A percentile compares a stretch with the other conserved stretches of the same genome.
phyloP scores from a whole-genome alignment of 2,888 invertebrate genomes.

The Caenorhabditis angaria region DNA sequence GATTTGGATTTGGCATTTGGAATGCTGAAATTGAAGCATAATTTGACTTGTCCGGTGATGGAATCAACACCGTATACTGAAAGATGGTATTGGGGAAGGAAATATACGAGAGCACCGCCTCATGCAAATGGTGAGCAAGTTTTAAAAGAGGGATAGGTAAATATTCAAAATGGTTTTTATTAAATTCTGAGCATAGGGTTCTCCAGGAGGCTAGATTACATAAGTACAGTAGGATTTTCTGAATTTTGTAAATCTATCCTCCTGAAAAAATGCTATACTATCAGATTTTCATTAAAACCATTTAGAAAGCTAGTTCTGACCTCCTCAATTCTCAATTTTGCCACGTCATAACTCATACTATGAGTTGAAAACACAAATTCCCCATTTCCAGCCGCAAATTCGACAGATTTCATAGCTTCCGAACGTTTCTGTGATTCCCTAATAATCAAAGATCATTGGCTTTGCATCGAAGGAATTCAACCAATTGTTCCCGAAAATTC shows the following conservation, averaged over 20 bases:
- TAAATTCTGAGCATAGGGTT: too few relatives aligned
- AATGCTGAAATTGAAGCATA: slow-evolving; percentile 14
- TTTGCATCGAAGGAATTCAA: slow-evolving; percentile 33
- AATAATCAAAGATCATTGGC: slow-evolving; percentile 36
- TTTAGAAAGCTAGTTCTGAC: too few relatives aligned
- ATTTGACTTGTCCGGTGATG: slow-evolving; percentile 16
- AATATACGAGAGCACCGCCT: background rate
- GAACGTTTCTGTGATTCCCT: slow-evolving; percentile 28
- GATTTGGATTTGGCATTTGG: slow-evolving; percentile 25
- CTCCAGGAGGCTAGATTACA: too few relatives aligned
- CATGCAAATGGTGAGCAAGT: background rate
- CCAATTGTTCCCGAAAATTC: slow-evolving; percentile 41
- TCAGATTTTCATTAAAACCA: too few relatives aligned
- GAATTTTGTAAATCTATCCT: too few relatives aligned
- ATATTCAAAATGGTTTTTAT: too few relatives aligned
- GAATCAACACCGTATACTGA: background rate
- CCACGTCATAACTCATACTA: too few relatives aligned
- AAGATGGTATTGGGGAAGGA: slow-evolving; percentile 33
- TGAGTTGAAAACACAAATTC: too few relatives aligned
- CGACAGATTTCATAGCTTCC: slow-evolving; percentile 14
- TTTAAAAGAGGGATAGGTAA: too few relatives aligned
- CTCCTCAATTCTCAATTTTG: too few relatives aligned
- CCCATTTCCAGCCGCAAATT: slow-evolving; percentile 23
- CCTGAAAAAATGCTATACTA: too few relatives aligned
- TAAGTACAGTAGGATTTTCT: too few relatives aligned